phyloP scores from a whole-genome alignment of 2,797 vertebrate genomes.

The Podarcis lilfordi region DNA sequence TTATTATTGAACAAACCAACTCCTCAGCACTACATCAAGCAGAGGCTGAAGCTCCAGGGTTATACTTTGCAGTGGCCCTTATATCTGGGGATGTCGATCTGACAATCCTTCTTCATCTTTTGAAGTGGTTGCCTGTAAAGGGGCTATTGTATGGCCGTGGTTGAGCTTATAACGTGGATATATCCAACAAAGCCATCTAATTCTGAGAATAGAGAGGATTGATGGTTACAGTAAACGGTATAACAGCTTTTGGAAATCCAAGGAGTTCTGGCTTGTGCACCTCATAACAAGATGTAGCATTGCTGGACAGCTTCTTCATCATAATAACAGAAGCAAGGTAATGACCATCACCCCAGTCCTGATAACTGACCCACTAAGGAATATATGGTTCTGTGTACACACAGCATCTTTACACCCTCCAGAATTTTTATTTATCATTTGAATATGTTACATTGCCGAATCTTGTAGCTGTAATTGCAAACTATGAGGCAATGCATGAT shows the following conservation, averaged over 20 bases:
- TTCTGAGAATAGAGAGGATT: conserved; percentile 55
- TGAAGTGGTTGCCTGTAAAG: conserved; percentile 49
- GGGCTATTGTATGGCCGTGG: background rate
- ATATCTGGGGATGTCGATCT: conserved; percentile 13
- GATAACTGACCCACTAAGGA: background rate
- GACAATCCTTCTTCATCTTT: conserved; percentile 16
- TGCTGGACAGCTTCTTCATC: conserved; percentile 41
- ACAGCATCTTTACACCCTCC: conserved; percentile 45
- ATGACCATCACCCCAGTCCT: background rate
- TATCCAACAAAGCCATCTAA: conserved; percentile 50
- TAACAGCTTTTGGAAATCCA: conserved; percentile 54
- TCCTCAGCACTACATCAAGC: conserved; percentile 21
- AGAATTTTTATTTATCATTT: conserved; percentile 58
- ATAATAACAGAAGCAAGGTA: conserved; percentile 38
- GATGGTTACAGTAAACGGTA: conserved; percentile 52
- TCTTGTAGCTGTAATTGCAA: conserved; percentile 63
- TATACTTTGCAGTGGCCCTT: conserved; percentile 2
- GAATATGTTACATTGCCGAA: conserved; percentile 57
- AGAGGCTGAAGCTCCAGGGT: background rate
- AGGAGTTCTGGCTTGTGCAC: conserved; percentile 28
- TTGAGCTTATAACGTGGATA: conserved; percentile 45
- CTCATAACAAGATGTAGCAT: conserved; percentile 37
- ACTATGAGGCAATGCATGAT: conserved; percentile 58
- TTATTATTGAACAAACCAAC: conserved; percentile 19
- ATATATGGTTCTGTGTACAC: background rate